Evolutionary conservation across 2,797 vertebrate genomes (phyloP), one percentile per base, ranked within the genome.

Genomic region (Coreius guichenoti): DNA sequence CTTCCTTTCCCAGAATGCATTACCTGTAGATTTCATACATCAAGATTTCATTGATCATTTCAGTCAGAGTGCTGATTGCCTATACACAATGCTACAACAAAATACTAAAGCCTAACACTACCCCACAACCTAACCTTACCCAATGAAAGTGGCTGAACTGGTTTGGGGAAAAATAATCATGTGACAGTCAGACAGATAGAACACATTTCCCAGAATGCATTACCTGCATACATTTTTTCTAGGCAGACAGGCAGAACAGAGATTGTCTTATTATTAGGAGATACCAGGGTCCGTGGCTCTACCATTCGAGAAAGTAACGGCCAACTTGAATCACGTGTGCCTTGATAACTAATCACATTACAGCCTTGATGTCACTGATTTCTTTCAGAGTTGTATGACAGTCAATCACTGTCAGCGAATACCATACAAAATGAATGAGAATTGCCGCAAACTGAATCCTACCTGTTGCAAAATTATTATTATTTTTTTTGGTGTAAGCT

Each of bases 1-100:
- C 76, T 61, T 78, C 51, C 51, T 76, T 65, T 56, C 3, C 21
- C 51, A 76, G 23, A 76, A 76, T 56, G 54, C 54, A 29, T 61
- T 45, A 78, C 49, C 49, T 33, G 11, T n/a, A n/a, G n/a, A n/a
- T n/a, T n/a, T n/a, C n/a, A n/a, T n/a, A n/a, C n/a, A n/a, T n/a
- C n/a, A n/a, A 13, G n/a, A 61, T 13, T 26, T 58, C 0, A n/a
- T 61, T 12, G 11, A 11, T 61, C 56, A n/a, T n/a, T 4, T 58
- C 11, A n/a, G 1, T 61, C 23, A 58, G 9, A 58, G 11, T n/a
- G n/a, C 23, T n/a, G 4, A 58, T 11, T n/a, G 56, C 56, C 23
- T 58, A 61, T 61, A n/a, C 23, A 58, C 23, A 58, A 12, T 61
- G n/a, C 54, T 23, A 56, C 54, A 9, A 56, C 11, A 61, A 61